phyloP scores from a whole-genome alignment of 2,888 invertebrate genomes.

The Tortricodes alternella region DNA sequence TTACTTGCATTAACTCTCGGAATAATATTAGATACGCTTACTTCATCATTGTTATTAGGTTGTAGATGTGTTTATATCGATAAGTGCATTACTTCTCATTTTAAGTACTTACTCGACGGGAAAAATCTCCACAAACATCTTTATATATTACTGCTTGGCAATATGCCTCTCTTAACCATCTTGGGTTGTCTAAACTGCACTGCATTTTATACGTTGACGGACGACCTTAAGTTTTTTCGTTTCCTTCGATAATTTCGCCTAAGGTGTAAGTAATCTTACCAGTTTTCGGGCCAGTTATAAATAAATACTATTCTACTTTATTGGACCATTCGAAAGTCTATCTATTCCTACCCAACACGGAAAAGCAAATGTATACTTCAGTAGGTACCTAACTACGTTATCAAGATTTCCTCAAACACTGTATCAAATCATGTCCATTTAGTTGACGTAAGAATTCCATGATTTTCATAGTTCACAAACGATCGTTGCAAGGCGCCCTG shows the following conservation, averaged over 20 bases:
- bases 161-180: neutral
- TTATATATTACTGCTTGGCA: neutral
- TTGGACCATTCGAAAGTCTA: too few relatives aligned
- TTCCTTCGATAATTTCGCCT: too few relatives aligned
- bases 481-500: conserved; percentile 1
- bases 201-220: too few relatives aligned
- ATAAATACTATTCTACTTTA: too few relatives aligned
- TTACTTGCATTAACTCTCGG: conserved; percentile 27
- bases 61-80: conserved; percentile 15
- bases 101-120: neutral
- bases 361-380: neutral
- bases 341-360: too few relatives aligned
- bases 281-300: too few relatives aligned
- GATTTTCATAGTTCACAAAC: conserved; percentile 25
- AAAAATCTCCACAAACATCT: neutral
- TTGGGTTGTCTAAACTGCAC: too few relatives aligned
- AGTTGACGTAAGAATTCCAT: conserved; percentile 22
- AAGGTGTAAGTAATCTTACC: too few relatives aligned
- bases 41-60: conserved; percentile 28
- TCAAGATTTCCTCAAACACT: conserved; percentile 10
- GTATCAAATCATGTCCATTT: conserved; percentile 20
- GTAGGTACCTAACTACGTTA: neutral
- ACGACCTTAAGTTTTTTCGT: too few relatives aligned
- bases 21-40: conserved; percentile 28
- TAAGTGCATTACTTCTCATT: conserved; percentile 11